Conservation (phyloP, 2,113 vertebrate genomes). For the Ursus arctos region DNA sequence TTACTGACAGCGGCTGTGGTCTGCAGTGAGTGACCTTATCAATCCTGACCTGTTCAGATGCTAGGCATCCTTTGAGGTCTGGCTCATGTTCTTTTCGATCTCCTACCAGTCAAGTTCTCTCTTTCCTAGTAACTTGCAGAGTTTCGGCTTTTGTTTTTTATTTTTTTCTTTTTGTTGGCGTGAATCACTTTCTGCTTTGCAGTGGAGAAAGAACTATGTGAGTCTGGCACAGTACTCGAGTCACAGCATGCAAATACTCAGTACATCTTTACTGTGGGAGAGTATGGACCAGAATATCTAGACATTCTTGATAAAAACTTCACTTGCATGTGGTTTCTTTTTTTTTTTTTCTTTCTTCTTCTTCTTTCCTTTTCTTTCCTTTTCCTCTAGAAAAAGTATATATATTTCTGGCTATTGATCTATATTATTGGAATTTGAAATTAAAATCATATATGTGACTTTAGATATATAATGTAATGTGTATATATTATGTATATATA, state of each 20-base stretch:
- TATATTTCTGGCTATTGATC: background rate
- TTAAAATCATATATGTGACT: background rate
- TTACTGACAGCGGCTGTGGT: background rate
- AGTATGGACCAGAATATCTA: background rate
- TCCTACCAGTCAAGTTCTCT: background rate
- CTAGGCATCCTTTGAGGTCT: background rate
- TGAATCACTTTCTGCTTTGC: background rate
- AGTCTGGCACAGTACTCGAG: background rate
- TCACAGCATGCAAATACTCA: background rate
- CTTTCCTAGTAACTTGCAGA: background rate
- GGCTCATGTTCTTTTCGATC: background rate
- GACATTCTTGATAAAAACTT: background rate
- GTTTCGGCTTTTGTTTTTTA: background rate
- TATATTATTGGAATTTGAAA: background rate
- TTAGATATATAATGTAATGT: background rate
- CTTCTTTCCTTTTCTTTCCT: background rate
- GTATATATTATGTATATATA: background rate
- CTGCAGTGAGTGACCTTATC: background rate
- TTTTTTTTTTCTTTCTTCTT: background rate
- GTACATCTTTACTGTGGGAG: background rate
- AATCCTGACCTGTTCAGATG: background rate
- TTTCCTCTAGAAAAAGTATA: background rate
- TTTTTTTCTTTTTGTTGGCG: background rate
- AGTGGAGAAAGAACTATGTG: background rate
- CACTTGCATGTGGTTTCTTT: background rate